These are phyloP conservation scores for Rhinogobius similis DNA, from an alignment of 2,113 vertebrate genomes.

Conservation along the genomic window DNA sequence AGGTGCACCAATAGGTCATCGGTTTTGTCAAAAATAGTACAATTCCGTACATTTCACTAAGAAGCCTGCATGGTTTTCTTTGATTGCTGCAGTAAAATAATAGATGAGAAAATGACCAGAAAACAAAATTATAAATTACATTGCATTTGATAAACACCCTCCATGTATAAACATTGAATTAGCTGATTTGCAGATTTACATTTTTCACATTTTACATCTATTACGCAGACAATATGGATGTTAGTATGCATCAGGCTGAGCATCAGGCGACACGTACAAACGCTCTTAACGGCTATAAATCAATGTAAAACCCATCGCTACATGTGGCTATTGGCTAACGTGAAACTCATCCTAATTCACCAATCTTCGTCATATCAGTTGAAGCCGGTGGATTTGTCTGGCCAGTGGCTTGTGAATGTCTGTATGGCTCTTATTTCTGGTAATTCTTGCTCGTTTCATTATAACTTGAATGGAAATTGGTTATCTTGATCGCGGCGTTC, in stretches of 20 bases:
- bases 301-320: conserved; percentile 14
- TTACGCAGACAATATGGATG: background rate
- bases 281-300: background rate
- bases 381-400: conserved; percentile 52
- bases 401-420: conserved; percentile 67
- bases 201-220: background rate
- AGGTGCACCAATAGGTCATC: too few species aligned
- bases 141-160: background rate
- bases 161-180: conserved; percentile 6
- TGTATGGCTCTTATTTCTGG: conserved; percentile 66
- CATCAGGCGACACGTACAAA: background rate
- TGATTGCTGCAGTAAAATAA: background rate
- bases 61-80: too few species aligned
- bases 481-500: conserved; percentile 70
- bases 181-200: background rate
- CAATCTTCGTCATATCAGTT: conserved; percentile 65
- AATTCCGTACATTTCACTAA: too few species aligned
- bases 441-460: conserved; percentile 64
- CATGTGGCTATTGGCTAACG: conserved; percentile 6
- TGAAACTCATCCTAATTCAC: conserved; percentile 56
- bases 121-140: background rate
- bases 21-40: too few species aligned
- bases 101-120: background rate
- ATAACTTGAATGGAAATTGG: conserved; percentile 72
- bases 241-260: background rate